Evolutionary conservation across 2,797 vertebrate species (phyloP).

Genomic region (Smutsia gigantea): DNA sequence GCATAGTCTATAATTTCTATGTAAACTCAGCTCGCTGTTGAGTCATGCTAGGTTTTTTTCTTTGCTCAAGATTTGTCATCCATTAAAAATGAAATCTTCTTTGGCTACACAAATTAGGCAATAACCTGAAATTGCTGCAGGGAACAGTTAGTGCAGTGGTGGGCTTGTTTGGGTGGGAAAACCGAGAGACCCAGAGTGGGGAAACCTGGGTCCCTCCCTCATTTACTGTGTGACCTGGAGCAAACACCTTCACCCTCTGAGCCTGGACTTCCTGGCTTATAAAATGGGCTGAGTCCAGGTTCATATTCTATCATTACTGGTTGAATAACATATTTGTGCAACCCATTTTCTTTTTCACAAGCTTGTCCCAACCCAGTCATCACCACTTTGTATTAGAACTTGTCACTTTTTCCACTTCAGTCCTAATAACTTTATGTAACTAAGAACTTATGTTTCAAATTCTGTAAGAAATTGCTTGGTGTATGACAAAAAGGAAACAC

Average conservation of each 20-base stretch:
- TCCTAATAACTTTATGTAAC: not conserved
- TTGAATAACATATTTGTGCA: not conserved
- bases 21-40: conserved; percentile 29
- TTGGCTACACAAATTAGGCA: not conserved
- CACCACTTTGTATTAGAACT: not conserved
- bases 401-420: not conserved
- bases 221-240: not conserved
- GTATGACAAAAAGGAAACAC: not conserved
- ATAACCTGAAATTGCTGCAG: not conserved
- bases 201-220: not conserved
- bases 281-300: not conserved
- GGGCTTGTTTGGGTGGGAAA: not conserved
- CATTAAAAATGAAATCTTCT: not conserved
- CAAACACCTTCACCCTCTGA: not conserved
- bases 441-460: not conserved
- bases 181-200: not conserved
- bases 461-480: not conserved
- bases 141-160: not conserved
- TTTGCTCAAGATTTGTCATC: conserved; percentile 40
- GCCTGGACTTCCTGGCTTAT: not conserved
- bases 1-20: conserved; percentile 53
- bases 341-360: not conserved
- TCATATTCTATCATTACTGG: not conserved
- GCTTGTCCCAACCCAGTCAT: not conserved
- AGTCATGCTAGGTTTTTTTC: conserved; percentile 12